These are phyloP conservation scores for Drosophila simulans DNA, from an alignment of 1,140 invertebrate genomes.

Conservation along the genomic window DNA sequence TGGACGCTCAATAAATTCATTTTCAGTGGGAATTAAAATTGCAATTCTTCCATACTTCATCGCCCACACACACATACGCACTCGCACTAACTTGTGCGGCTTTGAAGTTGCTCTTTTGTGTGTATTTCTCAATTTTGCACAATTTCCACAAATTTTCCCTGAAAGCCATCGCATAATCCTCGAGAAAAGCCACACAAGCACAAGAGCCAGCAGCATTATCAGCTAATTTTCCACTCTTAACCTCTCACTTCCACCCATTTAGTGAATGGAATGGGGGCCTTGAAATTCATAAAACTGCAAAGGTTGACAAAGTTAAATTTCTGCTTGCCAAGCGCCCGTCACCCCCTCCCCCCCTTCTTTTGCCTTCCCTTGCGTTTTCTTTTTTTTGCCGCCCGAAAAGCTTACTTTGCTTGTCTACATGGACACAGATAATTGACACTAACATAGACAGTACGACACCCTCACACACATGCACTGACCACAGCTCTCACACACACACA, in stretches of 20 bases:
- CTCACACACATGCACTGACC: conserved; percentile 7
- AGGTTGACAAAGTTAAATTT: conserved; percentile 66
- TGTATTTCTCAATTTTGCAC: conserved; percentile 6
- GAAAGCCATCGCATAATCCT: conserved; percentile 12
- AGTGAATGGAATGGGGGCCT: conserved; percentile 6
- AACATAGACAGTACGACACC: neutral
- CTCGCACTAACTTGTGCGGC: neutral
- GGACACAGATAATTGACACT: conserved; percentile 14
- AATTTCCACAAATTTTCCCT: neutral
- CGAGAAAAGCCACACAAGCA: conserved; percentile 29
- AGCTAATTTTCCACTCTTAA: conserved; percentile 40
- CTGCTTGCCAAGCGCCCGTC: conserved; percentile 7
- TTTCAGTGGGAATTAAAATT: conserved; percentile 42
- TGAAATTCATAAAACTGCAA: conserved; percentile 71
- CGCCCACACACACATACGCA: neutral
- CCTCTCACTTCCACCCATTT: conserved; percentile 15
- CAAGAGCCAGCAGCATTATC: conserved; percentile 30
- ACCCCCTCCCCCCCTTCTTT: too few species aligned
- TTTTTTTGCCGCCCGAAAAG: conserved; percentile 2
- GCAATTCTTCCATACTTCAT: conserved; percentile 13
- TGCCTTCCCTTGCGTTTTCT: neutral
- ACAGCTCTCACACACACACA: neutral
- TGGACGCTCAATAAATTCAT: conserved; percentile 34
- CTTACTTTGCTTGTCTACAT: conserved; percentile 14
- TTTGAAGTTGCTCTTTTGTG: conserved; percentile 9